These are phyloP conservation scores for Rana temporaria DNA, from an alignment of 2,113 vertebrate species.

Conservation along the genomic window DNA sequence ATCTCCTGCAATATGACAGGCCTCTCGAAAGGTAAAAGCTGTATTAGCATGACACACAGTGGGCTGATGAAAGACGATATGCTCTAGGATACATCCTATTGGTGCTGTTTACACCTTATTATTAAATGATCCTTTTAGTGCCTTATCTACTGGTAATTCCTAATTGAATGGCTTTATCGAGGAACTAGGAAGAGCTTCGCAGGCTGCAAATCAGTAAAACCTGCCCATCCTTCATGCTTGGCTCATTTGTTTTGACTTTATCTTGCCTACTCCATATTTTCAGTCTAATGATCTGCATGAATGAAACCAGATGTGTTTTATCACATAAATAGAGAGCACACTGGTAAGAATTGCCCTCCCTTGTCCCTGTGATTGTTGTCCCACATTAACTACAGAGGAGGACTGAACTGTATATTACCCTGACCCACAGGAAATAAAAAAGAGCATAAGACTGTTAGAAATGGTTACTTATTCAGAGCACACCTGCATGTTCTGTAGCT, in stretches of 20 bases:
- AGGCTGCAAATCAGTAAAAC: conserved; percentile 2
- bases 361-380: background rate
- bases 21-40: background rate
- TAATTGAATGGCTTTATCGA: conserved; percentile 5
- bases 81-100: no score
- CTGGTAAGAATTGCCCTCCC: background rate
- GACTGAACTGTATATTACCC: conserved; percentile 7
- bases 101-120: background rate
- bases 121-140: background rate
- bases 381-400: background rate
- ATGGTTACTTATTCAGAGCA: background rate
- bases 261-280: conserved; percentile 15
- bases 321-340: background rate
- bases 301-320: conserved; percentile 26
- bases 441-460: background rate
- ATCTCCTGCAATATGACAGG: no score
- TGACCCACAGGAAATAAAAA: background rate
- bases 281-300: conserved; percentile 8
- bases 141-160: background rate
- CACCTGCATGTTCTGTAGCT: background rate
- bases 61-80: no score
- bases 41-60: background rate
- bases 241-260: conserved; percentile 6
- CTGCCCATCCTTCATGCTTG: background rate
- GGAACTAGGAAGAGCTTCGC: background rate